phyloP scores from a whole-genome alignment of 2,888 invertebrate genomes.

The Drosophila dives region DNA sequence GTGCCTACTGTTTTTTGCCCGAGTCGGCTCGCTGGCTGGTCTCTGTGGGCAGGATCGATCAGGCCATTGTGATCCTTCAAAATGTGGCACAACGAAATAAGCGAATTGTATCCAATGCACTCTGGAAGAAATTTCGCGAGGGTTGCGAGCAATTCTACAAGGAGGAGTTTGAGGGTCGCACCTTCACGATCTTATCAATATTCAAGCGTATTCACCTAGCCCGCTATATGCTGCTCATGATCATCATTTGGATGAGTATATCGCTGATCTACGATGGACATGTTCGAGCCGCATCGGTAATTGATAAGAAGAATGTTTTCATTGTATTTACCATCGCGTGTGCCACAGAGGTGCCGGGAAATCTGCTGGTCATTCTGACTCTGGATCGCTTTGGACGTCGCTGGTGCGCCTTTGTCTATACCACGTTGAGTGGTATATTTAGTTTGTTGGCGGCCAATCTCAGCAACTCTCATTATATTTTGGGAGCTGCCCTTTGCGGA shows the following conservation, averaged over 20 bases:
- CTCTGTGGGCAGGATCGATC: slow-evolving; percentile 92
- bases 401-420: slow-evolving; percentile 93
- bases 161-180: slow-evolving; percentile 89
- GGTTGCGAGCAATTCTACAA: slow-evolving; percentile 89
- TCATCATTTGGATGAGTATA: slow-evolving; percentile 94
- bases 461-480: slow-evolving; percentile 89
- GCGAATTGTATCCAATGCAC: slow-evolving; percentile 88
- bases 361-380: slow-evolving; percentile 91
- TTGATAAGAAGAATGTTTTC: slow-evolving; percentile 92
- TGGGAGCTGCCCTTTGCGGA: slow-evolving; percentile 91
- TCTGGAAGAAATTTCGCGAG: slow-evolving; percentile 88
- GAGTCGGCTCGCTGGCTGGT: slow-evolving; percentile 95
- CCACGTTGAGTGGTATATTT: slow-evolving; percentile 92
- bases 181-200: slow-evolving; percentile 91
- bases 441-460: slow-evolving; percentile 91
- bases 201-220: slow-evolving; percentile 91
- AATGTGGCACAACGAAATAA: slow-evolving; percentile 91
- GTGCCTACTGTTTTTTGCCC: slow-evolving; percentile 91
- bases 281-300: slow-evolving; percentile 92
- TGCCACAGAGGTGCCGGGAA: slow-evolving; percentile 93
- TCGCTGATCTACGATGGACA: slow-evolving; percentile 94
- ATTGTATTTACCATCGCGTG: slow-evolving; percentile 93
- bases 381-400: slow-evolving; percentile 91
- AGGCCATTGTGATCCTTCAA: slow-evolving; percentile 90
- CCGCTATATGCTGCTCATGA: slow-evolving; percentile 90